Evolutionary conservation across 1,140 invertebrate genomes (phyloP), one percentile per base, ranked within the genome.

Genomic region (Carcinoscorpius rotundicauda): DNA sequence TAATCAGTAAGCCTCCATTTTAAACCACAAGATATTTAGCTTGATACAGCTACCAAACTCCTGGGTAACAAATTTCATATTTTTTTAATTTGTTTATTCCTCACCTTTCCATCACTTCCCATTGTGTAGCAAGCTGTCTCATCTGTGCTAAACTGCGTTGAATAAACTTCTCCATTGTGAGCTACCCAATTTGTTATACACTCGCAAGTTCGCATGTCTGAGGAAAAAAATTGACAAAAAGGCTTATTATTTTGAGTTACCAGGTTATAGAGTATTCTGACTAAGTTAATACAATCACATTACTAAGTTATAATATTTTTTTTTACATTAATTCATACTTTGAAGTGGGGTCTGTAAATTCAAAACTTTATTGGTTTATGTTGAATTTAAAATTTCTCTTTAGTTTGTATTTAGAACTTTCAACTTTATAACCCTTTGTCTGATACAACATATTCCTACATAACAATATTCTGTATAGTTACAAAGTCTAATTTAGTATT

Each of bases 121-220:
- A 83, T 76, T 56, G 80, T 80, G 70, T 80, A 84, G 63, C 82
- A 82, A 52, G 80, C 78, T 5, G 80, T 83, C 69, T 78, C 82
- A 72, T 83, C 81, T 57, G 80, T 78, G 51, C 80, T 81, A 53
- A 83, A 77, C 66, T 82, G 79, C 52, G 83, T 76, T 51, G 80
- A 78, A 49, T 80, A 79, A 0, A 83, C 76, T 51, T 81, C 80
- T 63, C 80, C 81, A 9, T 76, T 74, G 65, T 84, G 82, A 62
- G 80, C 77, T 49, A 68, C 64, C 79, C 79, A 81, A 10, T 75
- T 80, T 62, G 83, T 79, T 6, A 86, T 82, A 69, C 81, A 81
- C 69, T 84, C 82, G 51, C 78, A 78, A 65, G 81, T 77, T 60
- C 81, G 72, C 6, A 83, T 66, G 74, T 85, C 81, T 72, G 69